phyloP scores from a whole-genome alignment of 1,140 invertebrate species.

The Ridgeia piscesae region DNA sequence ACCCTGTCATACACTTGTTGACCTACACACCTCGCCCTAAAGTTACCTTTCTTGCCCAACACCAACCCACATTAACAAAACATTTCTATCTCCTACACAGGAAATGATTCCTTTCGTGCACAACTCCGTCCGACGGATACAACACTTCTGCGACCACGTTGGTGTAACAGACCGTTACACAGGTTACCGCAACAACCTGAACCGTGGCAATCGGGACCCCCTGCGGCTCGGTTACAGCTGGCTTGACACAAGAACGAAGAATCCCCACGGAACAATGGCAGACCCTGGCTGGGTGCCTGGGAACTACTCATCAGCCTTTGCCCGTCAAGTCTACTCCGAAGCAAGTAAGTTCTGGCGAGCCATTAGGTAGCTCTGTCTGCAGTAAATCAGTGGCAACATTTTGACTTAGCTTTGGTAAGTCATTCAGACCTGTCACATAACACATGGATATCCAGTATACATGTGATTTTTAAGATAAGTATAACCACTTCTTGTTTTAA shows the following conservation, averaged over 20 bases:
- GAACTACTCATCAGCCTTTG: not conserved
- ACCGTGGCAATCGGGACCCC: conserved; percentile 44
- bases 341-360: not conserved
- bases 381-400: not conserved
- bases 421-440: too few relatives aligned
- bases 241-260: conserved; percentile 29
- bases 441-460: too few relatives aligned
- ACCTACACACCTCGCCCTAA: too few relatives aligned
- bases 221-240: conserved; percentile 41
- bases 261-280: not conserved
- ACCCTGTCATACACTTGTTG: too few relatives aligned
- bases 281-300: conserved; percentile 13
- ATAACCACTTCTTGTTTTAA: too few relatives aligned
- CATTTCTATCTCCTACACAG: conserved; percentile 29
- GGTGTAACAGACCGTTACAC: conserved; percentile 55
- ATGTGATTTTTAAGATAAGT: too few relatives aligned
- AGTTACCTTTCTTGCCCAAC: too few relatives aligned
- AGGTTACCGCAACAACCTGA: conserved; percentile 51
- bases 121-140: conserved; percentile 41
- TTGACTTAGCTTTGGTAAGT: too few relatives aligned
- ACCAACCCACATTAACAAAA: too few relatives aligned
- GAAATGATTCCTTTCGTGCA: conserved; percentile 41
- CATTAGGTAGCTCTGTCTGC: not conserved
- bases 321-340: not conserved
- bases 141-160: conserved; percentile 50